Evolutionary conservation across 2,888 invertebrate genomes (phyloP).

Genomic region (Lepidocyrtinus sp.): DNA sequence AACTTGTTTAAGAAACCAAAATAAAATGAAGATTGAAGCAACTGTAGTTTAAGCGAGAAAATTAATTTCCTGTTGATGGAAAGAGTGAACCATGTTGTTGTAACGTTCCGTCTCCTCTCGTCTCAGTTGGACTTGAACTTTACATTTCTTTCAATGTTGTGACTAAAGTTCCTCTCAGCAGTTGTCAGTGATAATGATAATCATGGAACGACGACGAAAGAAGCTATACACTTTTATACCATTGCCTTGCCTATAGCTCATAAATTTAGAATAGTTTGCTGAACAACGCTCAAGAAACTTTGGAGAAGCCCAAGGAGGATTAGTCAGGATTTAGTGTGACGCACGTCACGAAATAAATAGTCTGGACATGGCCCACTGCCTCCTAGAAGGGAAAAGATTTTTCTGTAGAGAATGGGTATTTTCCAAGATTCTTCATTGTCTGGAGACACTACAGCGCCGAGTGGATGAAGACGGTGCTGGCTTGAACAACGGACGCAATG

Average conservation of each 20-base stretch:
- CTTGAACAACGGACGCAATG: constrained; percentile 73
- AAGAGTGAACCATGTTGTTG: too few species aligned
- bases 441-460: constrained; percentile 84
- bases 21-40: too few species aligned
- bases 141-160: too few species aligned
- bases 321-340: background rate
- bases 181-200: background rate
- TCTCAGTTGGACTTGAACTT: too few species aligned
- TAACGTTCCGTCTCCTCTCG: too few species aligned
- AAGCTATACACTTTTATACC: constrained; percentile 8
- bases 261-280: background rate
- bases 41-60: too few species aligned
- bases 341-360: background rate
- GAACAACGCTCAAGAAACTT: constrained; percentile 5
- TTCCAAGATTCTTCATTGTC: constrained; percentile 90
- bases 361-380: constrained; percentile 70
- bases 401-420: constrained; percentile 97
- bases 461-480: constrained; percentile 69
- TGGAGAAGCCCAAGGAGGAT: background rate
- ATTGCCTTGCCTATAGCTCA: background rate
- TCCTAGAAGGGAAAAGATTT: constrained; percentile 78
- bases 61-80: too few species aligned
- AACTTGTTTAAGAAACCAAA: too few species aligned
- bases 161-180: background rate
- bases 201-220: background rate